Percentiles rank a stretch among this genome's conserved stretches.
Conservation (phyloP, 2,113 vertebrate genomes). For the Blennius ocellaris region DNA sequence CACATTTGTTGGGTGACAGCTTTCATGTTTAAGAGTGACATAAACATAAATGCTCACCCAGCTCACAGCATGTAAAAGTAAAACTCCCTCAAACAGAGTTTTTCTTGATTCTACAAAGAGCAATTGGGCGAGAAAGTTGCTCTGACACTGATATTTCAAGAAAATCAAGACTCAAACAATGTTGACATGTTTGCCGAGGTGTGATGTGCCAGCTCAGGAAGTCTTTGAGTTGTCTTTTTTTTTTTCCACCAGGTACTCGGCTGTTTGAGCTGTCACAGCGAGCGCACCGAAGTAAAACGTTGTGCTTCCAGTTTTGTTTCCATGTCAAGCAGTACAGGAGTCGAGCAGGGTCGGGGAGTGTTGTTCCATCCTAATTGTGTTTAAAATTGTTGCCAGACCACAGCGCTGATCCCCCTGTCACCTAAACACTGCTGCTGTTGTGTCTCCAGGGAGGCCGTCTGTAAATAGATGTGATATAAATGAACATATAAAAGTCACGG, state of each 20-base stretch:
- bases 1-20: not conserved
- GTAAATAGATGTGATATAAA: slow-evolving; percentile 49
- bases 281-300: slow-evolving; percentile 2
- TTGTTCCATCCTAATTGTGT: slow-evolving; percentile 48
- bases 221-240: not conserved
- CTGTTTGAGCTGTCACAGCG: not conserved
- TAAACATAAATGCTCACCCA: not conserved
- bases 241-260: not conserved
- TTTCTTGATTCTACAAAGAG: no score
- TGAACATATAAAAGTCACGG: slow-evolving; percentile 21
- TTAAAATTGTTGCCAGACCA: slow-evolving; percentile 45
- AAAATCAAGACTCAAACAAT: no score
- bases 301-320: slow-evolving; percentile 17
- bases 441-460: slow-evolving; percentile 27
- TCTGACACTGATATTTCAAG: no score
- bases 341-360: slow-evolving; percentile 11
- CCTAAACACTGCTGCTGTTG: slow-evolving; percentile 29
- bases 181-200: no score
- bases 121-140: no score
- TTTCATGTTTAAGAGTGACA: not conserved
- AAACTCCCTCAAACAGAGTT: not conserved
- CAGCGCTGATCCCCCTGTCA: slow-evolving; percentile 27
- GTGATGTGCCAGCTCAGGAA: no score
- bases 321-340: slow-evolving; percentile 5
- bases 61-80: not conserved